phyloP scores from a whole-genome alignment of 1,140 invertebrate species.

The Leguminivora glycinivorella region DNA sequence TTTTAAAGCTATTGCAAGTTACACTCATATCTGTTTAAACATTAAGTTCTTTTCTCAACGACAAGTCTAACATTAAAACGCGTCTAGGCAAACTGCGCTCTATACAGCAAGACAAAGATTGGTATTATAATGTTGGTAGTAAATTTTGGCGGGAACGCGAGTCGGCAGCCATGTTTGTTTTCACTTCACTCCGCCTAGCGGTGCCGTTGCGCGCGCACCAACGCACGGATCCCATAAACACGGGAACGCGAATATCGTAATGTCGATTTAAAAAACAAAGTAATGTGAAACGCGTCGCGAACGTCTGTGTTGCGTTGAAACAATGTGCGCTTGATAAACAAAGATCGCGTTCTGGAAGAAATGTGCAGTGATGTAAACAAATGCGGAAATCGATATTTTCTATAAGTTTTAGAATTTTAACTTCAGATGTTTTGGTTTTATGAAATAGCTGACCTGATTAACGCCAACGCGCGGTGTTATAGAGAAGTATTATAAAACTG shows the following conservation, averaged over 20 bases:
- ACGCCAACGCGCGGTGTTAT: constrained; percentile 13
- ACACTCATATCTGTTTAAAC: neutral
- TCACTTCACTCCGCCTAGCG: constrained; percentile 29
- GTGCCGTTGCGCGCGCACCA: neutral
- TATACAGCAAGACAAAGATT: neutral
- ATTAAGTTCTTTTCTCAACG: neutral
- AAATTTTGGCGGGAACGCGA: constrained; percentile 17
- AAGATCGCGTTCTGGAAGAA: neutral
- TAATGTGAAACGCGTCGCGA: neutral
- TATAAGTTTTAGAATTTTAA: neutral
- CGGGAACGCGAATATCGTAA: neutral
- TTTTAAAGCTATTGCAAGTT: neutral
- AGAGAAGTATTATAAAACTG: neutral
- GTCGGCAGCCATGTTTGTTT: neutral
- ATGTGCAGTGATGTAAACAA: neutral
- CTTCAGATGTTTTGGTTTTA: neutral
- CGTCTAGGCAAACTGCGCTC: neutral
- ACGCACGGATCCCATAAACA: constrained; percentile 3
- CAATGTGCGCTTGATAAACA: neutral
- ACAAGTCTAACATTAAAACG: neutral
- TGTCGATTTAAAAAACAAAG: constrained; percentile 4
- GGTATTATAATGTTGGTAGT: neutral
- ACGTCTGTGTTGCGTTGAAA: neutral
- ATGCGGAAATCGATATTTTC: neutral
- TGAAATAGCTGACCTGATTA: neutral